phyloP scores from a whole-genome alignment of 2,797 vertebrate genomes.

The Acanthurus lineatus region DNA sequence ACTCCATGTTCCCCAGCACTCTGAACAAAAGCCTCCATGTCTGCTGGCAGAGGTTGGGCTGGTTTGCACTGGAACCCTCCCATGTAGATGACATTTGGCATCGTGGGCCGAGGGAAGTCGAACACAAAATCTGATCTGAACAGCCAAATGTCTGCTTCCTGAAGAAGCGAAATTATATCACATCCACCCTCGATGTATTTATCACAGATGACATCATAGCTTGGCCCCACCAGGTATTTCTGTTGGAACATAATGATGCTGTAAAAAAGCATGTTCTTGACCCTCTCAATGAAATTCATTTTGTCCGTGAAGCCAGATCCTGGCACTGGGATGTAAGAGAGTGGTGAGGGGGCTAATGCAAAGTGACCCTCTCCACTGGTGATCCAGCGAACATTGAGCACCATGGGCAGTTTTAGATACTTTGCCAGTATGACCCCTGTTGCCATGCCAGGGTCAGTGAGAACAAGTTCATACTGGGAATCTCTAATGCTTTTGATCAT shows the following conservation, averaged over 20 bases:
- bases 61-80: slow-evolving; percentile 86
- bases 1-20: slow-evolving; percentile 82
- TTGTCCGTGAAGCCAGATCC: slow-evolving; percentile 80
- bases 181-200: slow-evolving; percentile 79
- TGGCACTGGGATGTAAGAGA: slow-evolving; percentile 80
- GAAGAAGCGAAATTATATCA: slow-evolving; percentile 72
- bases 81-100: slow-evolving; percentile 86
- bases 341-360: slow-evolving; percentile 79
- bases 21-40: slow-evolving; percentile 83
- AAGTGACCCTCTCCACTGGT: slow-evolving; percentile 80
- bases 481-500: slow-evolving; percentile 67
- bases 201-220: slow-evolving; percentile 68
- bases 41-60: slow-evolving; percentile 73
- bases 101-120: slow-evolving; percentile 85
- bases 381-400: slow-evolving; percentile 83
- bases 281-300: slow-evolving; percentile 81
- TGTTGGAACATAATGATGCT: slow-evolving; percentile 62
- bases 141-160: slow-evolving; percentile 85
- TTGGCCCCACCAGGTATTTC: slow-evolving; percentile 56
- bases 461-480: slow-evolving; percentile 77
- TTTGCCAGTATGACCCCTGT: slow-evolving; percentile 77
- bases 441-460: slow-evolving; percentile 78
- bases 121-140: slow-evolving; percentile 87
- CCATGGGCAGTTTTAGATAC: slow-evolving; percentile 80
- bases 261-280: slow-evolving; percentile 77